These are phyloP conservation scores for Eudasyphora cyanicolor DNA, from an alignment of 2,888 invertebrate species.

Conservation along the genomic window DNA sequence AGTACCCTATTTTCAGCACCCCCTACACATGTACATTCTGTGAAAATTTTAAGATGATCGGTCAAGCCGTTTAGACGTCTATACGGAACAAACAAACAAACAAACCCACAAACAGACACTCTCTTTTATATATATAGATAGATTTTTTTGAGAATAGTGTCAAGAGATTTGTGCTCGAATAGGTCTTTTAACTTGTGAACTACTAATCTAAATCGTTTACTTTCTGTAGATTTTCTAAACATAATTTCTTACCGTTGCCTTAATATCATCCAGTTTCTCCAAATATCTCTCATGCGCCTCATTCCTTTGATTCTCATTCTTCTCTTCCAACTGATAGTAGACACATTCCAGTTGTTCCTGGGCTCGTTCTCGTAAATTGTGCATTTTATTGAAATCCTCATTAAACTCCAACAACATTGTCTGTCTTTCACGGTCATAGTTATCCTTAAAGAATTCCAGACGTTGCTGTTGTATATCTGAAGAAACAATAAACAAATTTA, in stretches of 20 bases:
- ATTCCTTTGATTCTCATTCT: constrained; percentile 75
- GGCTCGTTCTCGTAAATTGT: constrained; percentile 81
- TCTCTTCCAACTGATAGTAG: constrained; percentile 82
- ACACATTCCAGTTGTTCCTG: constrained; percentile 83
- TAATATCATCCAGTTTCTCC: constrained; percentile 81
- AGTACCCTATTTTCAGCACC: too few species aligned
- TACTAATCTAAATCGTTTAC: too few species aligned
- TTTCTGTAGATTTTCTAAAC: too few species aligned
- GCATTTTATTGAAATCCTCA: constrained; percentile 81
- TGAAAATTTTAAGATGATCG: too few species aligned
- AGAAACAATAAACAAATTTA: not conserved
- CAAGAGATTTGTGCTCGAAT: too few species aligned
- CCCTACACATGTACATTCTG: too few species aligned
- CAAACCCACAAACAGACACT: too few species aligned
- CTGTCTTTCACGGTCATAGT: constrained; percentile 82
- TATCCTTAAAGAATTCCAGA: constrained; percentile 82
- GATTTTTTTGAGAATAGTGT: too few species aligned
- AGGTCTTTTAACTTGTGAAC: too few species aligned
- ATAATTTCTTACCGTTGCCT: constrained; percentile 80
- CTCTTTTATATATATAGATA: too few species aligned
- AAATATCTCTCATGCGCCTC: constrained; percentile 80
- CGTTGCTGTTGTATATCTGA: constrained; percentile 83
- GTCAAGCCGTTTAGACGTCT: too few species aligned
- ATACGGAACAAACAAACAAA: too few species aligned
- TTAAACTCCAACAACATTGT: constrained; percentile 82